These are phyloP conservation scores for Tamandua tetradactyla DNA, from an alignment of 2,797 vertebrate species.

Conservation along the genomic window DNA sequence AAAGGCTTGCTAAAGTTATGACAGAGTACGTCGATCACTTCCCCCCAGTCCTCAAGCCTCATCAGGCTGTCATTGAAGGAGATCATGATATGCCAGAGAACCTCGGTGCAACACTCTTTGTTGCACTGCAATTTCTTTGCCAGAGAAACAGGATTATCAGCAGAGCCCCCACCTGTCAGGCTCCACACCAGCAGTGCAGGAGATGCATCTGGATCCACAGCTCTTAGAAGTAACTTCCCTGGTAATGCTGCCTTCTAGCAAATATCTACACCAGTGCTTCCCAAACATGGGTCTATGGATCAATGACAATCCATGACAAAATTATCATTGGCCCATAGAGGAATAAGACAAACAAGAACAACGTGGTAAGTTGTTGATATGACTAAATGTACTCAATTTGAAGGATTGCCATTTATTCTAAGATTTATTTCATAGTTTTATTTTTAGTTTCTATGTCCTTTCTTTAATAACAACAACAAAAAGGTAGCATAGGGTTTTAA, in stretches of 20 bases:
- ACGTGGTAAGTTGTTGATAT: neutral
- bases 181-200: neutral
- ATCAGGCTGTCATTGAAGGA: conserved; percentile 42
- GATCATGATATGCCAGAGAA: neutral
- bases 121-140: neutral
- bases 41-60: neutral
- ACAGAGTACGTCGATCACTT: conserved; percentile 15
- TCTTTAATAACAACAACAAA: neutral
- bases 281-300: neutral
- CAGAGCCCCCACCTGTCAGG: neutral
- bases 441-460: neutral
- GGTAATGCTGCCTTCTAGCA: neutral
- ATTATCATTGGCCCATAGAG: conserved; percentile 15
- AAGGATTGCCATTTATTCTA: neutral
- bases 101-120: neutral
- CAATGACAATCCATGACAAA: conserved; percentile 56
- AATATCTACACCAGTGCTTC: conserved; percentile 26
- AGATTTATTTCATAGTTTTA: neutral
- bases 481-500: neutral
- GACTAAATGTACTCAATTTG: neutral
- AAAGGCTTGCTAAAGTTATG: conserved; percentile 40
- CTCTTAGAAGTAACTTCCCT: conserved; percentile 50
- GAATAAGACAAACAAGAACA: conserved; percentile 21
- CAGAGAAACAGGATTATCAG: neutral
- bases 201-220: neutral